Evolutionary conservation across 2,888 invertebrate genomes (phyloP).

Genomic region (Lepidonotus clava): DNA sequence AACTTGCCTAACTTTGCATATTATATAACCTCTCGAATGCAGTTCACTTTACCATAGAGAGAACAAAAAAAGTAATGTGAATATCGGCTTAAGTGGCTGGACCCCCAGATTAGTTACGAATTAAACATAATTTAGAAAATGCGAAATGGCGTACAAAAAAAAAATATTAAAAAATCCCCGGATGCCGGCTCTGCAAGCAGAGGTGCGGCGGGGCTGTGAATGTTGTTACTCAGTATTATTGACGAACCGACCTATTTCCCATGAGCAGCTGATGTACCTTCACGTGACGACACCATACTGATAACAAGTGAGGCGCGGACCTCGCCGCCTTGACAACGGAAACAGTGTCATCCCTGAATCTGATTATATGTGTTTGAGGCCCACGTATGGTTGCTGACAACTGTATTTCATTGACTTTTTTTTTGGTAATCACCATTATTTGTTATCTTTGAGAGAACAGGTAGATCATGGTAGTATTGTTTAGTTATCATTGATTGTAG

Average conservation of each 20-base stretch:
- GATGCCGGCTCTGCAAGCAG: slow-evolving; percentile 11
- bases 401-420: slow-evolving; percentile 37
- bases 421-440: background rate
- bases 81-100: slow-evolving; percentile 45
- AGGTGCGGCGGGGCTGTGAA: background rate
- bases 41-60: slow-evolving; percentile 17
- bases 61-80: background rate
- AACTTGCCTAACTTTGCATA: slow-evolving; percentile 52
- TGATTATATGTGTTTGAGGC: slow-evolving; percentile 7
- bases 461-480: slow-evolving; percentile 17
- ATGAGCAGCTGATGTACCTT: slow-evolving; percentile 47
- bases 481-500: slow-evolving; percentile 18
- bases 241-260: slow-evolving; percentile 34
- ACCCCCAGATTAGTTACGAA: background rate
- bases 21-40: slow-evolving; percentile 23
- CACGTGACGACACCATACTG: background rate
- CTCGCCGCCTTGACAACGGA: background rate
- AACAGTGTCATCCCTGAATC: slow-evolving; percentile 9
- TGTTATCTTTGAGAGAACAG: background rate
- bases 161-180: background rate
- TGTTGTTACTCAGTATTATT: slow-evolving; percentile 46
- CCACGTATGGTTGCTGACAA: slow-evolving; percentile 45
- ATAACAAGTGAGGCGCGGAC: no score
- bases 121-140: background rate
- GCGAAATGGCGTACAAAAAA: slow-evolving; percentile 17